A percentile compares a stretch with the other conserved stretches of the same genome.
phyloP scores from a whole-genome alignment of 2,113 vertebrate genomes.

The Phainopepla nitens region DNA sequence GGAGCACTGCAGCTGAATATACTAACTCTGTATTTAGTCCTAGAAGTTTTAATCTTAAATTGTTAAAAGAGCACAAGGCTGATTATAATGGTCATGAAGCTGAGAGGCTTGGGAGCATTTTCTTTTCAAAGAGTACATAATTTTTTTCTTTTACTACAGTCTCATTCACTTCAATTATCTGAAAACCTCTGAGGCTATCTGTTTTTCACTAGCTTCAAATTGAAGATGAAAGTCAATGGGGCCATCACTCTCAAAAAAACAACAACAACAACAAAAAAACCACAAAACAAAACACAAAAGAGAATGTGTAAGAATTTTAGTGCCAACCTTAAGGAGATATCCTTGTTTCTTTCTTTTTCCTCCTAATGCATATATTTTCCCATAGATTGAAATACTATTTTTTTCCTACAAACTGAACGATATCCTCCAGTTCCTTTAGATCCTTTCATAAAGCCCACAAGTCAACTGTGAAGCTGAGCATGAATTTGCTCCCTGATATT shows the following conservation, averaged over 20 bases:
- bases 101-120: not conserved
- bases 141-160: not conserved
- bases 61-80: not conserved
- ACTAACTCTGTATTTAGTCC: not conserved
- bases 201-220: not conserved
- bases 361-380: not conserved
- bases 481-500: not conserved
- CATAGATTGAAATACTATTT: not conserved
- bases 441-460: not conserved
- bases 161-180: not conserved
- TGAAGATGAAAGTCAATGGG: not conserved
- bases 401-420: not conserved
- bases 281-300: not conserved
- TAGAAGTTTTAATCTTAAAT: not conserved
- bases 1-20: not conserved
- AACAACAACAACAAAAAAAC: too few relatives aligned
- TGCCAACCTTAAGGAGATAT: not conserved
- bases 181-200: not conserved
- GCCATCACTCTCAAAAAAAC: not conserved
- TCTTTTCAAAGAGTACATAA: not conserved
- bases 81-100: not conserved
- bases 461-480: not conserved
- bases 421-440: not conserved
- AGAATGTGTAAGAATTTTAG: not conserved
- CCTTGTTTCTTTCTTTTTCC: not conserved